Percentiles rank a stretch among this genome's conserved stretches.
phyloP scores from a whole-genome alignment of 2,113 vertebrate genomes.

The Emydocephalus ijimae region DNA sequence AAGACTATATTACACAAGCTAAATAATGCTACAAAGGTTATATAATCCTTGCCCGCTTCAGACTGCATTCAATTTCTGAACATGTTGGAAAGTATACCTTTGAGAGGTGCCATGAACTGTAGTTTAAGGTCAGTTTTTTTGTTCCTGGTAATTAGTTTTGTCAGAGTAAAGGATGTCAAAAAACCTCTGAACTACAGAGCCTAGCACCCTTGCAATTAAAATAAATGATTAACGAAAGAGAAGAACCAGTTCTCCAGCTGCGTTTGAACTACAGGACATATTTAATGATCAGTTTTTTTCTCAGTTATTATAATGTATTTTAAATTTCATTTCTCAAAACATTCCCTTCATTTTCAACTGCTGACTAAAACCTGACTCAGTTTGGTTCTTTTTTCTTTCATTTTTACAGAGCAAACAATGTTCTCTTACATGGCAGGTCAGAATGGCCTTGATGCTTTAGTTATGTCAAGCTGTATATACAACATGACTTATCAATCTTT shows the following conservation, averaged over 20 bases:
- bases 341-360: slow-evolving; percentile 60
- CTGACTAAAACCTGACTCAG: slow-evolving; percentile 65
- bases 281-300: slow-evolving; percentile 64
- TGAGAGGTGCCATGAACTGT: slow-evolving; percentile 5
- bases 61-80: slow-evolving; percentile 10
- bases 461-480: slow-evolving; percentile 62
- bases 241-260: slow-evolving; percentile 51
- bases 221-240: slow-evolving; percentile 54
- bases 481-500: slow-evolving; percentile 62
- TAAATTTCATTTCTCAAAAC: slow-evolving; percentile 68
- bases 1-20: background rate
- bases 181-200: slow-evolving; percentile 46
- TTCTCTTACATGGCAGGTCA: slow-evolving; percentile 60
- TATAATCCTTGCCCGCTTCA: background rate
- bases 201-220: slow-evolving; percentile 64
- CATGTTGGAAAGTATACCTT: slow-evolving; percentile 31
- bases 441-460: slow-evolving; percentile 65
- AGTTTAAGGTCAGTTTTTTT: slow-evolving; percentile 35
- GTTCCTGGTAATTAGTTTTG: slow-evolving; percentile 52
- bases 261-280: slow-evolving; percentile 53
- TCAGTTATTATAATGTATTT: slow-evolving; percentile 67
- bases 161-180: slow-evolving; percentile 48
- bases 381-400: slow-evolving; percentile 52
- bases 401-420: background rate
- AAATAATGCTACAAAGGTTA: background rate